Conservation (phyloP, 2,888 invertebrate genomes). For the Empis livida region DNA sequence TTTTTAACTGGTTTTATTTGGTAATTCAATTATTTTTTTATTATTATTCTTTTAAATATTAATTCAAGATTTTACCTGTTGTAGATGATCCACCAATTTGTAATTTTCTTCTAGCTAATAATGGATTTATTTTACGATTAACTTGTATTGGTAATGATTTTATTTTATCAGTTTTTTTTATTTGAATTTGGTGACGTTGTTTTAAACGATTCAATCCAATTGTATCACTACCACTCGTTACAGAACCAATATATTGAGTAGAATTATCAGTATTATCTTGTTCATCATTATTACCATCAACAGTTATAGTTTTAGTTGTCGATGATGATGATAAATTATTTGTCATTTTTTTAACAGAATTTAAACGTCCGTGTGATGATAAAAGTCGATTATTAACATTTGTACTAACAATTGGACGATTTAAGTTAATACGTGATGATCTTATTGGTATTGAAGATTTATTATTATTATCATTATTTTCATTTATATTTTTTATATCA, state of each 20-base stretch:
- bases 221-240: slow-evolving; percentile 5
- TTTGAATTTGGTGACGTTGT: slow-evolving; percentile 31
- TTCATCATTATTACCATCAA: slow-evolving; percentile 22
- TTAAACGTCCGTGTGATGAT: slow-evolving; percentile 26
- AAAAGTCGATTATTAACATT: slow-evolving; percentile 26
- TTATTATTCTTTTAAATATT: no score
- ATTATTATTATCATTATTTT: slow-evolving; percentile 15
- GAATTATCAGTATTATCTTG: slow-evolving; percentile 14
- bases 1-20: no score
- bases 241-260: slow-evolving; percentile 12
- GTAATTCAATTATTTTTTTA: no score
- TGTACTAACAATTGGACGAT: slow-evolving; percentile 20
- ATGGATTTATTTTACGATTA: slow-evolving; percentile 31
- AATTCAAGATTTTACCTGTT: slow-evolving; percentile 30
- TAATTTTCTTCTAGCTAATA: slow-evolving; percentile 31
- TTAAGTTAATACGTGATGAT: slow-evolving; percentile 30
- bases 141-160: slow-evolving; percentile 18
- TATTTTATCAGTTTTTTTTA: slow-evolving; percentile 29
- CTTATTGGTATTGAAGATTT: slow-evolving; percentile 18
- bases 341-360: slow-evolving; percentile 14
- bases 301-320: slow-evolving; percentile 10
- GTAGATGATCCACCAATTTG: slow-evolving; percentile 27
- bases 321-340: slow-evolving; percentile 25
- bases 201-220: slow-evolving; percentile 31
- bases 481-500: slow-evolving; percentile 7